phyloP scores from a whole-genome alignment of 2,797 vertebrate species.

The Lacerta agilis region DNA sequence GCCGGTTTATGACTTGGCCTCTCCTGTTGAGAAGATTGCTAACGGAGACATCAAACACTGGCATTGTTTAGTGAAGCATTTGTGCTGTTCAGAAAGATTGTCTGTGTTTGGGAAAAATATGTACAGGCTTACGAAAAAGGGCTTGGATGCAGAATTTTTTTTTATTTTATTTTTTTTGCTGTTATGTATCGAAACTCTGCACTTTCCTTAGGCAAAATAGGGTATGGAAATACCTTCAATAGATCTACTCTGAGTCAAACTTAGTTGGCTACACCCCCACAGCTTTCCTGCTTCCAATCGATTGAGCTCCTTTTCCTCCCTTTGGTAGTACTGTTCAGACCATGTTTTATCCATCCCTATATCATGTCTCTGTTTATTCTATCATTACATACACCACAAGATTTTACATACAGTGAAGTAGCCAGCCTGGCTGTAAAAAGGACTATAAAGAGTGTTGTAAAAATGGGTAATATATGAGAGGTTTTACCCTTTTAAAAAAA shows the following conservation, averaged over 20 bases:
- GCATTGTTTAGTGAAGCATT: neutral
- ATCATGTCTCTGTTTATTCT: slow-evolving; percentile 56
- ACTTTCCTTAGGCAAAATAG: no score
- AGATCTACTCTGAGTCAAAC: neutral
- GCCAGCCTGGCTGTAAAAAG: slow-evolving; percentile 54
- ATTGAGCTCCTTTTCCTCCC: neutral
- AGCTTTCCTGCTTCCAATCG: neutral
- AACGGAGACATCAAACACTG: neutral
- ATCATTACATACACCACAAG: slow-evolving; percentile 61
- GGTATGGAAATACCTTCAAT: neutral
- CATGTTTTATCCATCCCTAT: slow-evolving; percentile 17
- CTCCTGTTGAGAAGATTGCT: slow-evolving; percentile 14
- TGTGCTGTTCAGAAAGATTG: neutral
- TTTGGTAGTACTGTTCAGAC: neutral
- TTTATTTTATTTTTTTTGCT: neutral
- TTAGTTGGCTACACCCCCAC: neutral
- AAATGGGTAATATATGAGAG: slow-evolving; percentile 53
- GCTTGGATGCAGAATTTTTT: no score
- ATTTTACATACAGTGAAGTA: slow-evolving; percentile 59
- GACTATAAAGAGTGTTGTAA: slow-evolving; percentile 57
- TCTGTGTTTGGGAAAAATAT: neutral
- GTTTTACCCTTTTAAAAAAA: slow-evolving; percentile 40
- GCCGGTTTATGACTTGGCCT: slow-evolving; percentile 2
- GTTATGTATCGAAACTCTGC: neutral
- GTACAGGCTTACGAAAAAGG: neutral